Evolutionary conservation across 2,797 vertebrate species (phyloP).

Genomic region (Malacoraja senta): DNA sequence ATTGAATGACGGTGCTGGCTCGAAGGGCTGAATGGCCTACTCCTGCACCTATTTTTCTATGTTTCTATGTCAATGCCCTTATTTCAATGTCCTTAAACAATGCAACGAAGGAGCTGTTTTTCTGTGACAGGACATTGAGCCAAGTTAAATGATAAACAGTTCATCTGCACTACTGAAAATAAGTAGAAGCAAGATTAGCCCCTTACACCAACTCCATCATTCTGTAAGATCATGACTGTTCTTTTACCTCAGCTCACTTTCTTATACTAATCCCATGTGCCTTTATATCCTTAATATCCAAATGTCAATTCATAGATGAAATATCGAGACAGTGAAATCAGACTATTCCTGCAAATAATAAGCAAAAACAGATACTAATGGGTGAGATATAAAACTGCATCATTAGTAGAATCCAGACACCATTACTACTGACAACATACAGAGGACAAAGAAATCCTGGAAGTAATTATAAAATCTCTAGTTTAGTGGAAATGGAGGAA

Average conservation of each 20-base stretch:
- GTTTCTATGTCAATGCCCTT: too few species aligned
- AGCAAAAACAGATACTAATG: neutral
- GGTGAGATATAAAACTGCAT: too few species aligned
- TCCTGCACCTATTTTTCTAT: too few species aligned
- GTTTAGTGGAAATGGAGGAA: neutral
- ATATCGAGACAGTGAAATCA: neutral
- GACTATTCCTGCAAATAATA: neutral
- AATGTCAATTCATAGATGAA: neutral
- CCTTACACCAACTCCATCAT: too few species aligned
- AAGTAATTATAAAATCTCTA: neutral
- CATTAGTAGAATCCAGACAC: neutral
- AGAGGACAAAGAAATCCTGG: neutral
- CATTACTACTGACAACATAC: neutral
- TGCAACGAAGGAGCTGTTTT: neutral
- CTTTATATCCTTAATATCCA: too few species aligned
- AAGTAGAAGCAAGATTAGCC: too few species aligned
- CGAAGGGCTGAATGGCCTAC: too few species aligned
- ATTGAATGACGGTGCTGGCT: too few species aligned
- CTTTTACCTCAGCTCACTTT: too few species aligned
- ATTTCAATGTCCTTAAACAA: neutral
- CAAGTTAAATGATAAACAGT: neutral
- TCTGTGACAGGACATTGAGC: neutral
- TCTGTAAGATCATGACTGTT: too few species aligned
- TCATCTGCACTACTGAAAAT: slow-evolving; percentile 1
- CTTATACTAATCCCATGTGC: too few species aligned